Evolutionary conservation across 2,113 vertebrate genomes (phyloP).

Genomic region (Menidia beryllina): DNA sequence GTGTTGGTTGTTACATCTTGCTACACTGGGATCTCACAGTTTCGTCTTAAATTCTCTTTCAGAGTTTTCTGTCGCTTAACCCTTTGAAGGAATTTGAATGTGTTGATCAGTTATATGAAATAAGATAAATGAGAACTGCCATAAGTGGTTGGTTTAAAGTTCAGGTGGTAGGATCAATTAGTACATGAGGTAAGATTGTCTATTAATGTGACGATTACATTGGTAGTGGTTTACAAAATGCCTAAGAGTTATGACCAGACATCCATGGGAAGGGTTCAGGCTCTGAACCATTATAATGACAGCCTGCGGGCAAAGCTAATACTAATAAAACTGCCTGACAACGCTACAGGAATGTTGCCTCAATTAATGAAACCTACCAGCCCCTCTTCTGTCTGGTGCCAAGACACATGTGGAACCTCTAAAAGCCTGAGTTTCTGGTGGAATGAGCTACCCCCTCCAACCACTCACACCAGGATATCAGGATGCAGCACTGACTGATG

Average conservation of each 20-base stretch:
- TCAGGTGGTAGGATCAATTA: constrained; percentile 45
- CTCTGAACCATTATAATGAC: constrained; percentile 72
- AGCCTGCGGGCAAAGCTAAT: constrained; percentile 73
- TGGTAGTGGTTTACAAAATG: constrained; percentile 48
- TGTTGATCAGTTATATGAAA: neutral
- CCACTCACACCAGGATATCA: constrained; percentile 67
- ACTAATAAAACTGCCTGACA: constrained; percentile 79
- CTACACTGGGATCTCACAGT: neutral
- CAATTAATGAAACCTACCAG: constrained; percentile 83
- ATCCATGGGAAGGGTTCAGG: constrained; percentile 69
- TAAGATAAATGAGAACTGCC: neutral
- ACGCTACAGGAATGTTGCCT: constrained; percentile 78
- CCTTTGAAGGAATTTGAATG: neutral
- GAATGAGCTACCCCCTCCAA: constrained; percentile 75
- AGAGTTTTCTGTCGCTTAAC: neutral
- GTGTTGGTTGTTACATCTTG: constrained; percentile 20
- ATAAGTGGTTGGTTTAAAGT: constrained; percentile 20
- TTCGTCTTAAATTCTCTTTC: constrained; percentile 1
- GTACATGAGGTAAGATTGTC: constrained; percentile 23
- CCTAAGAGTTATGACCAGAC: constrained; percentile 64
- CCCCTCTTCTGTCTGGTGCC: constrained; percentile 84
- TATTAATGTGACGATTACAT: constrained; percentile 54
- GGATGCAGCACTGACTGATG: constrained; percentile 75
- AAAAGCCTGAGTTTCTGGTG: constrained; percentile 81
- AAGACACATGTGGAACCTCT: constrained; percentile 89